Conservation (phyloP, 2,113 vertebrate genomes). For the Paradisaea rubra region DNA sequence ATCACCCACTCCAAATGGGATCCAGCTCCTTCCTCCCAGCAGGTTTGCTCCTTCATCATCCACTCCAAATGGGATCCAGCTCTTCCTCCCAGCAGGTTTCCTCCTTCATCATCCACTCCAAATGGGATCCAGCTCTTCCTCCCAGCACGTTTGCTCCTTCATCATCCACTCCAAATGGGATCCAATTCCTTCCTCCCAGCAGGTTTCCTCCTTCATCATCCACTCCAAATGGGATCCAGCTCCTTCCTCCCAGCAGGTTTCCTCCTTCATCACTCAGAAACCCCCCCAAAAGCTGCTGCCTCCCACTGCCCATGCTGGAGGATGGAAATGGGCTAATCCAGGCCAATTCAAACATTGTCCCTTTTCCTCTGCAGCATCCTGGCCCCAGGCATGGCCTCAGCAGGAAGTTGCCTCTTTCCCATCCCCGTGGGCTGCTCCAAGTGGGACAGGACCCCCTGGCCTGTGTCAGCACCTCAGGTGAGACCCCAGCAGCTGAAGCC, state of each 20-base stretch:
- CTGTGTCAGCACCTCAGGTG: not conserved
- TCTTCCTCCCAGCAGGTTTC: not conserved
- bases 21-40: not conserved
- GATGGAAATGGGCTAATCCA: rapidly evolving
- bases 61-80: not conserved
- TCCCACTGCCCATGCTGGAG: not conserved
- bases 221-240: too few species aligned
- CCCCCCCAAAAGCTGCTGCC: not conserved
- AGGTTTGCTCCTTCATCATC: not conserved
- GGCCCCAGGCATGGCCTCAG: not conserved
- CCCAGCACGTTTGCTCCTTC: too few species aligned
- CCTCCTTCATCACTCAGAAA: not conserved
- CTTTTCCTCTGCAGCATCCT: not conserved
- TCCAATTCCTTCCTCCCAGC: too few species aligned
- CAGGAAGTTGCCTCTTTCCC: not conserved
- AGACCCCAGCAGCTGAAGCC: not conserved
- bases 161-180: too few species aligned
- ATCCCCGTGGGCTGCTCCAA: not conserved
- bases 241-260: not conserved
- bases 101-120: not conserved
- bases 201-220: too few species aligned
- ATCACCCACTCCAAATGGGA: not conserved
- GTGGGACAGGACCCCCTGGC: not conserved
- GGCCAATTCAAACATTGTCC: not conserved
- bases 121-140: too few species aligned